These are phyloP conservation scores for Hydrolagus colliei DNA, from an alignment of 2,797 vertebrate species.

Conservation along the genomic window DNA sequence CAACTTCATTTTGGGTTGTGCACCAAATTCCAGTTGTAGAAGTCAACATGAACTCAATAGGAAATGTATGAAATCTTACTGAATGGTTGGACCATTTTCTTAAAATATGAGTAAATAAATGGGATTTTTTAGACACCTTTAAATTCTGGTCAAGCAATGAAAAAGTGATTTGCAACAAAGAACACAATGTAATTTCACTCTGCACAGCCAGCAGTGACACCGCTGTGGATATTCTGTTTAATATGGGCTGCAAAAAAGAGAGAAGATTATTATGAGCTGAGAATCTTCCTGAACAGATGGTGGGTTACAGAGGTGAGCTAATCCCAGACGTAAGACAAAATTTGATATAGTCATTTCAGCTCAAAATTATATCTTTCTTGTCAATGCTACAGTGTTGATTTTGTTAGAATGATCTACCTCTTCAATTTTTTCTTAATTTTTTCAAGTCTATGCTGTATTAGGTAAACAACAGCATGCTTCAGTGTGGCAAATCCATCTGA, in stretches of 20 bases:
- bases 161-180: background rate
- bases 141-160: background rate
- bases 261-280: background rate
- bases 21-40: background rate
- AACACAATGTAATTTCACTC: background rate
- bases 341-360: conserved; percentile 29
- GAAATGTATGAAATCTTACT: background rate
- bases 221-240: background rate
- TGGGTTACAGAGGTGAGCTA: conserved; percentile 26
- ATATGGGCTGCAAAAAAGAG: conserved; percentile 24
- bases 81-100: background rate
- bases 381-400: background rate
- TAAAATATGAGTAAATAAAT: background rate
- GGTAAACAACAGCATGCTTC: background rate
- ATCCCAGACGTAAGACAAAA: conserved; percentile 31
- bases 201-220: background rate
- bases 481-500: background rate
- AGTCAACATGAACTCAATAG: background rate
- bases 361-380: background rate
- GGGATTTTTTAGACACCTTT: background rate
- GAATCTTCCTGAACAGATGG: conserved; percentile 30
- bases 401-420: background rate
- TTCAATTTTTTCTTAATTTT: background rate
- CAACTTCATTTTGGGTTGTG: too few relatives aligned
- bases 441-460: background rate